A percentile compares a stretch with the other conserved stretches of the same genome.
These are phyloP conservation scores for Philopotamus ludificatus DNA, from an alignment of 1,140 invertebrate genomes.

Conservation along the genomic window DNA sequence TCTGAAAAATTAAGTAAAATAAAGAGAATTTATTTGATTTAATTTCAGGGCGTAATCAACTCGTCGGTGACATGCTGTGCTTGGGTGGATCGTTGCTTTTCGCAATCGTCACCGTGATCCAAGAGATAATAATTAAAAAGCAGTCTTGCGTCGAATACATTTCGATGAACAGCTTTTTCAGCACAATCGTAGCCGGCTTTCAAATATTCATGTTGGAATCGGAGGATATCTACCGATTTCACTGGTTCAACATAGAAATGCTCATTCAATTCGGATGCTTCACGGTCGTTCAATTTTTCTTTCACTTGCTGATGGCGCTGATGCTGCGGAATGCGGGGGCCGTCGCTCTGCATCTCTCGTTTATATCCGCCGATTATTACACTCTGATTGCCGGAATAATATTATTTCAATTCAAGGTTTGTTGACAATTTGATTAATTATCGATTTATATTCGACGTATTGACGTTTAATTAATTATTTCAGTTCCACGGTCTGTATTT, in stretches of 20 bases:
- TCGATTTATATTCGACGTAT: not conserved
- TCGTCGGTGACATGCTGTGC: slow-evolving; percentile 83
- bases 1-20: slow-evolving; percentile 5
- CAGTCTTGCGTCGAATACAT: slow-evolving; percentile 80
- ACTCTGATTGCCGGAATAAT: slow-evolving; percentile 77
- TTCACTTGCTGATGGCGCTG: slow-evolving; percentile 75
- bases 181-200: slow-evolving; percentile 72
- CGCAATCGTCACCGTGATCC: slow-evolving; percentile 77
- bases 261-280: slow-evolving; percentile 50
- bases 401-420: slow-evolving; percentile 80
- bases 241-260: slow-evolving; percentile 53
- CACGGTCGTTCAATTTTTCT: slow-evolving; percentile 64
- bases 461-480: slow-evolving; percentile 43
- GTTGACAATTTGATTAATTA: slow-evolving; percentile 30
- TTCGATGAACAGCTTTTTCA: slow-evolving; percentile 82
- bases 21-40: too few relatives aligned
- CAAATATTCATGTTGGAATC: slow-evolving; percentile 65
- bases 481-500: slow-evolving; percentile 83
- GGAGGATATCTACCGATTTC: slow-evolving; percentile 59
- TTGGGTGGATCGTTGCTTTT: slow-evolving; percentile 78
- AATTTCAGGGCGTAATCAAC: slow-evolving; percentile 70
- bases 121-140: slow-evolving; percentile 81
- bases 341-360: slow-evolving; percentile 77
- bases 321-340: slow-evolving; percentile 78
- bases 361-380: slow-evolving; percentile 85